These are phyloP conservation scores for Siphamia tubifer DNA, from an alignment of 2,113 vertebrate genomes.

Conservation along the genomic window DNA sequence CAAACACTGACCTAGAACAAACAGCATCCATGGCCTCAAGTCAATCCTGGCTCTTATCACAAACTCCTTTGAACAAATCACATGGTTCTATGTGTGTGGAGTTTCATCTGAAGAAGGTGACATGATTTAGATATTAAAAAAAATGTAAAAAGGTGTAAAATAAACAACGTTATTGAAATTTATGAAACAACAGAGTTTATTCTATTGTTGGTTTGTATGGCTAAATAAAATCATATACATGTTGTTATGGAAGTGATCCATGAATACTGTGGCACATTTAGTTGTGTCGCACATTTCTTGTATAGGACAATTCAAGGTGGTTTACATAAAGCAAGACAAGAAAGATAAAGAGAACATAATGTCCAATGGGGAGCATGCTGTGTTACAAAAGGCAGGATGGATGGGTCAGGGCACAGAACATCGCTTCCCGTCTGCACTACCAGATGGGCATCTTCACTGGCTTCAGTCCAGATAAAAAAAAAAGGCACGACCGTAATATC, in stretches of 20 bases:
- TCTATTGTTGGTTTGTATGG: background rate
- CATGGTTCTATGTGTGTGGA: background rate
- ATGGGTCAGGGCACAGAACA: constrained; percentile 23
- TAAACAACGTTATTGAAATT: no score
- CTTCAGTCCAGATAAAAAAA: constrained; percentile 32
- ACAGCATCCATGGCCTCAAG: background rate
- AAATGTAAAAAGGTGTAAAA: background rate
- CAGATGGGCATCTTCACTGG: constrained; percentile 57
- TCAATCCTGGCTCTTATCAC: constrained; percentile 9
- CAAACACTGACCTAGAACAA: constrained; percentile 31
- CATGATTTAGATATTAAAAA: background rate
- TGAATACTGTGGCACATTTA: no score
- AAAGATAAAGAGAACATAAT: background rate
- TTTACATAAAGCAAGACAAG: no score
- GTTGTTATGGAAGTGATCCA: background rate
- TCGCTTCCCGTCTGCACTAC: constrained; percentile 34
- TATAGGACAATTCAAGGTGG: no score
- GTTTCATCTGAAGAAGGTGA: background rate
- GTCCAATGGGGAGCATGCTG: background rate
- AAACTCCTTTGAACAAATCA: background rate
- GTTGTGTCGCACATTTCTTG: no score
- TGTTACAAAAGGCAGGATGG: constrained; percentile 16
- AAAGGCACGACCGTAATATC: constrained; percentile 36
- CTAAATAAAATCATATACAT: constrained; percentile 1
- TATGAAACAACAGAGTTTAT: background rate